These are phyloP conservation scores for Clarias fuscus DNA, from an alignment of 2,797 vertebrate species.

Conservation along the genomic window DNA sequence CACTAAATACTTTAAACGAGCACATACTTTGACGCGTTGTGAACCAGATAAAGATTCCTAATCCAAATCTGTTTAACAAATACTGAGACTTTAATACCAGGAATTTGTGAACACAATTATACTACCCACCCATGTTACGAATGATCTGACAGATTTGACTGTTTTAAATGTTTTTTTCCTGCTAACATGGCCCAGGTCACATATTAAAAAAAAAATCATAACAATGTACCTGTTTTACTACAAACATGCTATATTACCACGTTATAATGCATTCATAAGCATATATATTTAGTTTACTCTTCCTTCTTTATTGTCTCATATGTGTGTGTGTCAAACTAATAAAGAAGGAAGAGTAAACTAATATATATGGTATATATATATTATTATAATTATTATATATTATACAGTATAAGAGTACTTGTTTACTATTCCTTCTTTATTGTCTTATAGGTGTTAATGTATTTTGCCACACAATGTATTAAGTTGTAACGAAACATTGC, in stretches of 20 bases:
- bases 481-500: neutral
- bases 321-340: too few species aligned
- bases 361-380: too few species aligned
- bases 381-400: too few species aligned
- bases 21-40: neutral
- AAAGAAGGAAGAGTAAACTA: too few species aligned
- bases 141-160: too few species aligned
- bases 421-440: too few species aligned
- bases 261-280: conserved; percentile 17
- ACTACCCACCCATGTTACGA: too few species aligned
- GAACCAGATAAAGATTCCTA: neutral
- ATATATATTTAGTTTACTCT: neutral
- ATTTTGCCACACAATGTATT: too few species aligned
- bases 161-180: too few species aligned
- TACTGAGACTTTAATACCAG: neutral
- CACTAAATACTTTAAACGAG: conserved; percentile 1
- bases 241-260: neutral
- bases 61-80: neutral
- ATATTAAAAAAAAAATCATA: neutral
- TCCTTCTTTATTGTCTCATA: neutral
- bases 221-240: neutral
- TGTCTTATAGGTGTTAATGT: too few species aligned
- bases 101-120: neutral
- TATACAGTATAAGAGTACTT: too few species aligned
- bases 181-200: neutral